phyloP scores from a whole-genome alignment of 2,797 vertebrate species.

The Enteromius trimaculatus region DNA sequence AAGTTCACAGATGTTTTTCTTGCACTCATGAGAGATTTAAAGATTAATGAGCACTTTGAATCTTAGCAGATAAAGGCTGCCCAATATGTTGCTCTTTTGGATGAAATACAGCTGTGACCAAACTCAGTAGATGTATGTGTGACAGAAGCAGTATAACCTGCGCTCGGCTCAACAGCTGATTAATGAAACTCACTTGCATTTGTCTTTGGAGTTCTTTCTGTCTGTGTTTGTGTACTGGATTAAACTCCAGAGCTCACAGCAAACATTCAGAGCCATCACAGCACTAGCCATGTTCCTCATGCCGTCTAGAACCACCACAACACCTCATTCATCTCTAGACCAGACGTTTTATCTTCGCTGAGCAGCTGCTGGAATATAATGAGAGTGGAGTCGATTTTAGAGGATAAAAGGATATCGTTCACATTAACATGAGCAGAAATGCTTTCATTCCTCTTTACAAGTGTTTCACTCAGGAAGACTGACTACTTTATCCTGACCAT shows the following conservation, averaged over 20 bases:
- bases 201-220: conserved; percentile 64
- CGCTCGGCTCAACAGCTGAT: conserved; percentile 74
- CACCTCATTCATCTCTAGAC: conserved; percentile 61
- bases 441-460: not conserved
- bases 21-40: too few species aligned
- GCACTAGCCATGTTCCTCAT: conserved; percentile 60
- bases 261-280: conserved; percentile 60
- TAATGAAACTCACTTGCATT: conserved; percentile 73
- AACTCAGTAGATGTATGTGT: not conserved
- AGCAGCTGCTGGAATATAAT: conserved; percentile 31
- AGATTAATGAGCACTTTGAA: too few species aligned
- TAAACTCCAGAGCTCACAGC: conserved; percentile 66
- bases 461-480: not conserved
- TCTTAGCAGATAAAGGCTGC: too few species aligned
- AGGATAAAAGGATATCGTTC: not conserved
- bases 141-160: conserved; percentile 65
- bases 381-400: conserved; percentile 4
- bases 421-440: not conserved
- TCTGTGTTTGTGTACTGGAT: conserved; percentile 74
- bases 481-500: not conserved
- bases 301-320: conserved; percentile 65
- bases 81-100: too few species aligned
- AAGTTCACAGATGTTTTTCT: too few species aligned
- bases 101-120: not conserved
- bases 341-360: conserved; percentile 58